Base-by-base conservation (phyloP, 2,113 vertebrate genomes). In the Microcebus griseorufus region DNA sequence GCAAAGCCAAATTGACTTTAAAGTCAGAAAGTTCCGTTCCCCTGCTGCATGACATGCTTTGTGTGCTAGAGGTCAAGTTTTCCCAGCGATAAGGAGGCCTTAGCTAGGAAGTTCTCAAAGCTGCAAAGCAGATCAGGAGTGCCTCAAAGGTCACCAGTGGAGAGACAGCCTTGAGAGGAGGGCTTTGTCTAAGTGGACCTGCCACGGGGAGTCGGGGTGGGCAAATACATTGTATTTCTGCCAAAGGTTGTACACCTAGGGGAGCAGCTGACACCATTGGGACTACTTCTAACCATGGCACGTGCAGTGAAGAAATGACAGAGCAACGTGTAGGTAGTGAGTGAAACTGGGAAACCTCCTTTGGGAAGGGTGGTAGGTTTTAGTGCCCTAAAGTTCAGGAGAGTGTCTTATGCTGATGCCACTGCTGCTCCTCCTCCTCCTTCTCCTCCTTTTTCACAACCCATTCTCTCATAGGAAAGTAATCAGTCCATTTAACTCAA, bases 71-170 rank as follows among this genome's bases (percentile, higher is more conserved):
- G 98, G 97, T 93, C 91, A 97, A 90, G 97, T 96, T 97, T 97
- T 96, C 92, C 93, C 96, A 95, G 92, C 55, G 93, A 97, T 97
- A 97, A 98, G 96, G 76, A 55, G 70, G 75, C 93, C 96, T 97
- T 96, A 64, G 92, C 94, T 82, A 97, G 97, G 92, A 98, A 95
- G 96, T 94, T 83, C 97, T 97, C 96, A 1, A 90, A 98, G 82
- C 78, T 84, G 73, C 45, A 65, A 42, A 94, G 78, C n/a, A 5
- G 78, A 96, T 69, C 32, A 0, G 0, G 25, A 92, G 84, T 20
- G 16, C 17, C 92, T 69, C 89, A 90, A 73, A 95, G 96, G 97
- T 98, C 98, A 90, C 6, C 12, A 53, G 88, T 55, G 90, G 84
- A 93, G 75, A 96, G 95, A 70, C 16, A 90, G 97, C 98, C 98